Conservation (phyloP, 1,140 invertebrate genomes). For the Oppia nitens region DNA sequence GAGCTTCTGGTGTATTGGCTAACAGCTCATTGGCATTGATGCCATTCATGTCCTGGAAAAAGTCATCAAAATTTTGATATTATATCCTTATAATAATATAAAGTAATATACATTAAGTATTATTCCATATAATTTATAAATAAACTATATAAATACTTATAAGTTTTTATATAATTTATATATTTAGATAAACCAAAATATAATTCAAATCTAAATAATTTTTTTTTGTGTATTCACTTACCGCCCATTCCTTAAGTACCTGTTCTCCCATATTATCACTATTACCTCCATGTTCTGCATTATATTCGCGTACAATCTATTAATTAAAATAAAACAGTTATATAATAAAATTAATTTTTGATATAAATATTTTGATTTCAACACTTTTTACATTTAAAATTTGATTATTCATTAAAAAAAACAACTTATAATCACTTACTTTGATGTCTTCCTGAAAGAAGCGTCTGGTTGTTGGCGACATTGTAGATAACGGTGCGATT, state of each 20-base stretch:
- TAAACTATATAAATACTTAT: too few relatives aligned
- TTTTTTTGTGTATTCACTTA: too few relatives aligned
- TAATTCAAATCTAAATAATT: too few relatives aligned
- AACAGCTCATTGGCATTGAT: constrained; percentile 19
- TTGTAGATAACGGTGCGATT: constrained; percentile 59
- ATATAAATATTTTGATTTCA: not conserved
- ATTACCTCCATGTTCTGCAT: constrained; percentile 27
- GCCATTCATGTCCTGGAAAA: constrained; percentile 15
- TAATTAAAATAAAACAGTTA: not conserved
- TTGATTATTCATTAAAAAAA: constrained; percentile 5
- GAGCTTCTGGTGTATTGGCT: constrained; percentile 18
- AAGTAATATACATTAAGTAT: too few relatives aligned
- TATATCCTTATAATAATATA: too few relatives aligned
- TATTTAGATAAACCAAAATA: too few relatives aligned
- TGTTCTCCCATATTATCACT: constrained; percentile 20
- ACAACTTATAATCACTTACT: constrained; percentile 25
- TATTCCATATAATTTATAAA: too few relatives aligned
- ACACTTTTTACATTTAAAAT: constrained; percentile 6
- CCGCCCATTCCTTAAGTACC: constrained; percentile 23
- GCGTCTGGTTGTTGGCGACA: constrained; percentile 42
- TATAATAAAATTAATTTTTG: too few relatives aligned
- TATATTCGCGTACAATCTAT: constrained; percentile 38
- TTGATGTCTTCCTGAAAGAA: constrained; percentile 67
- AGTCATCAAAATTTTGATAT: not conserved
- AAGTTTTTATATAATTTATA: too few relatives aligned